Base-by-base conservation (phyloP, 1,140 invertebrate genomes). In the Arctopsyche grandis region DNA sequence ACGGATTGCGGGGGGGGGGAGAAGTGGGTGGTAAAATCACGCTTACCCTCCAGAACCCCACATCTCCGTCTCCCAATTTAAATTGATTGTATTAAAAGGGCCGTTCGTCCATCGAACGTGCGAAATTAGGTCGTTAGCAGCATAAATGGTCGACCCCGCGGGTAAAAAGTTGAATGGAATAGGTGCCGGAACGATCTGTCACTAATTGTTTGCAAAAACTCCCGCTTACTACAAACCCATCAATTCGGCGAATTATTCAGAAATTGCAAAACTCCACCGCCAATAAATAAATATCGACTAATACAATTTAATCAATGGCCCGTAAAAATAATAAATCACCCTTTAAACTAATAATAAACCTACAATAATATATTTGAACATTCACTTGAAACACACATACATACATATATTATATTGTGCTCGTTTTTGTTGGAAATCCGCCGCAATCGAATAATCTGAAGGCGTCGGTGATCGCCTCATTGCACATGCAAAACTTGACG, bases 131-230 rank as follows among this genome's bases (percentile, higher is more conserved):
- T 48, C 71, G 44, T 74, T 74, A 74, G 24, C 48, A 56, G 16
- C 9, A 56, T 52, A 74, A 74, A 74, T 74, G 43, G 43, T 22
- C 71, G 48, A 52, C 5, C 21, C 24, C 21, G 22, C 71, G 63
- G 48, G 63, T 66, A 52, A 56, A 56, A 48, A 56, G 22, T 56
- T 52, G 0, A 29, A 16, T 46, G n/a, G 48, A 22, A 52, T 60
- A 66, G 66, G 38, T 24, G 22, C 48, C 43, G 48, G 24, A 70
- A 70, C 69, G 69, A 70, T 70, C 69, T 70, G 69, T 70, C 46
- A 48, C 71, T 74, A 74, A 48, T 74, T 74, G 71, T 74, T 74
- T 52, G 71, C 71, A 56, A 74, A 74, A 70, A 70, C 38, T 52
- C 69, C 26, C 21, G 21, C 14, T 60, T 16, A 9, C 22, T n/a